Base-by-base conservation (phyloP, 2,113 vertebrate genomes). In the Oreotrochilus melanogaster region DNA sequence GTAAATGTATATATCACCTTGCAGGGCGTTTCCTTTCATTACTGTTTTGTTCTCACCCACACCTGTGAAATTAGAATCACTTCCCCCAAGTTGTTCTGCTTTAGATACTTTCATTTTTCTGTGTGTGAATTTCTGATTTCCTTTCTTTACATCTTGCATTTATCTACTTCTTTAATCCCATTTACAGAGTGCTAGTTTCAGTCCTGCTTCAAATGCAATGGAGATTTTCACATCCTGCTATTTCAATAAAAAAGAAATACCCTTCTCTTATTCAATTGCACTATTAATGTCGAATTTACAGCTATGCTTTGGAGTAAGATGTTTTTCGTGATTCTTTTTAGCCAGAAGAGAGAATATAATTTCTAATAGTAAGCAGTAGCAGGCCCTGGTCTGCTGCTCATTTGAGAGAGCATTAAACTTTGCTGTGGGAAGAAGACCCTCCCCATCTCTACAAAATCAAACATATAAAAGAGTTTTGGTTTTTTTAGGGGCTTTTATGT, bases 51-150 rank as follows among this genome's bases (percentile, higher is more conserved):
- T 84, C 87, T 94, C 67, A 80, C 82, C 92, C 76, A 71, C 83
- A 82, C 79, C 87, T 94, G 28, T 85, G 95, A 97, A 97, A 96
- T 67, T 67, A 86, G 79, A 96, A 76, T 70, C 66, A 96, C 78
- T 95, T 95, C 91, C 86, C 51, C 31, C 42, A 43, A 31, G n/a
- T 24, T 71, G 25, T 93, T 97, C 86, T 94, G 86, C 81, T 93
- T 92, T 83, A 80, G n/a, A 50, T 21, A 76, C 90, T 92, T 88
- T 86, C 67, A 74, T 64, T 76, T 54, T 86, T 81, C 60, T 91
- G 12, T 60, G 31, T 11, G 3, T 69, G 35, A 70, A 37, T 86
- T 78, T 89, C 58, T 86, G 45, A 74, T 81, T 94, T 93, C 78
- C n/a, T 70, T 18, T 86, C 76, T 69, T 95, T 48, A 24, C 0